phyloP scores from a whole-genome alignment of 2,888 invertebrate species.

The Pasiphila rectangulata region DNA sequence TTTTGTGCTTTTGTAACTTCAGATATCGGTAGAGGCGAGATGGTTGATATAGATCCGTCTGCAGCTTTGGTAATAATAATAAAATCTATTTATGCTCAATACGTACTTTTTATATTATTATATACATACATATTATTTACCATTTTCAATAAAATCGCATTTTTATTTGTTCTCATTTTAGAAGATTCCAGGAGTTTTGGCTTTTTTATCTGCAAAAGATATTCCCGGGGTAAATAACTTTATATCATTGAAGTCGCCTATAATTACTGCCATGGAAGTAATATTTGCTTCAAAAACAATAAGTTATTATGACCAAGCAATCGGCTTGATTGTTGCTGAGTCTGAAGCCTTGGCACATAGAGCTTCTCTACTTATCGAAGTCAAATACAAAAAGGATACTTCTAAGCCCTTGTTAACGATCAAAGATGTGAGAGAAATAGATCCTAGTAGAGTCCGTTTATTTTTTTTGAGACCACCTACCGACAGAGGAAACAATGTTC shows the following conservation, averaged over 20 bases:
- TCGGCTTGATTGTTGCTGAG: conserved; percentile 85
- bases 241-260: conserved; percentile 24
- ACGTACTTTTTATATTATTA: too few species aligned
- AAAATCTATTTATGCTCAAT: too few species aligned
- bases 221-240: conserved; percentile 85
- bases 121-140: too few species aligned
- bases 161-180: conserved; percentile 46
- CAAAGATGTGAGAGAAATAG: conserved; percentile 48
- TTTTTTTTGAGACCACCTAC: conserved; percentile 48
- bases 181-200: conserved; percentile 84
- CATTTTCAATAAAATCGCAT: too few species aligned
- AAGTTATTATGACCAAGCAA: conserved; percentile 83
- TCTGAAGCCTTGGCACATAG: conserved; percentile 76
- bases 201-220: conserved; percentile 83
- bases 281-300: conserved; percentile 77
- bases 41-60: conserved; percentile 81
- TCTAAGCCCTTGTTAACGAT: conserved; percentile 55
- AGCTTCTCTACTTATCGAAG: conserved; percentile 80
- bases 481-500: conserved; percentile 58
- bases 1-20: conserved; percentile 84
- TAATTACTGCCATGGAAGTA: conserved; percentile 55
- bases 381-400: conserved; percentile 73
- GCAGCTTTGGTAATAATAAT: conserved; percentile 81
- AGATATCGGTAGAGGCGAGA: conserved; percentile 76
- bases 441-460: conserved; percentile 48